Conservation (phyloP, 92 coral and sea anemone species). For the Parazoanthus atlanticus region DNA sequence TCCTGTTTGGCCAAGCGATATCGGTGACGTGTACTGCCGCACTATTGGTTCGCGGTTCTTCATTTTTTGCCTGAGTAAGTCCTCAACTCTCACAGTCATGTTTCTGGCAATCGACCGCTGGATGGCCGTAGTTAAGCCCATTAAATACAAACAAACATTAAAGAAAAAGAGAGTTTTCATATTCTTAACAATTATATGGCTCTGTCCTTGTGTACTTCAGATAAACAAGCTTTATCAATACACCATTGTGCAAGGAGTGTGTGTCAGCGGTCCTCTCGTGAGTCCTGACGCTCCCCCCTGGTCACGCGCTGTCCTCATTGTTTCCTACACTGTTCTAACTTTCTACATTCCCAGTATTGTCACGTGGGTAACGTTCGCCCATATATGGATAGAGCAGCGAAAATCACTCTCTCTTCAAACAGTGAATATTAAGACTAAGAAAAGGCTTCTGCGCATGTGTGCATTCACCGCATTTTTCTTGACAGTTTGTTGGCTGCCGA, state of each 20-base stretch:
- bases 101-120: conserved; percentile 27
- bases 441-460: conserved; percentile 74
- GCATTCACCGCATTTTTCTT: conserved; percentile 65
- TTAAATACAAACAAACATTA: background rate
- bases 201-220: conserved; percentile 12
- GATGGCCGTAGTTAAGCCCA: conserved; percentile 5
- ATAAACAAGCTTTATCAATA: conserved; percentile 4
- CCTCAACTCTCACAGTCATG: conserved; percentile 19
- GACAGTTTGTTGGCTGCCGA: conserved; percentile 72
- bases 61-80: conserved; percentile 15
- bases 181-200: background rate
- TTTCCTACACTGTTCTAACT: conserved; percentile 53
- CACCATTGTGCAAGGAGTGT: background rate
- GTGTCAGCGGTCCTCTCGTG: conserved; percentile 12
- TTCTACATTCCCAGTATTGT: conserved; percentile 64
- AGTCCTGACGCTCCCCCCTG: conserved; percentile 20
- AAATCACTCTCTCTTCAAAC: conserved; percentile 44
- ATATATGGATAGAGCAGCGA: conserved; percentile 33
- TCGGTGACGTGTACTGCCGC: conserved; percentile 4
- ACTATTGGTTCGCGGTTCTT: background rate
- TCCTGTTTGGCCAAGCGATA: background rate
- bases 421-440: conserved; percentile 33
- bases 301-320: conserved; percentile 32
- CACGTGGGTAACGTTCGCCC: conserved; percentile 61
- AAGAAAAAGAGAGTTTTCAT: background rate